A percentile compares a stretch with the other conserved stretches of the same genome.
Conservation (phyloP, 2,113 vertebrate species). For the Morone saxatilis region DNA sequence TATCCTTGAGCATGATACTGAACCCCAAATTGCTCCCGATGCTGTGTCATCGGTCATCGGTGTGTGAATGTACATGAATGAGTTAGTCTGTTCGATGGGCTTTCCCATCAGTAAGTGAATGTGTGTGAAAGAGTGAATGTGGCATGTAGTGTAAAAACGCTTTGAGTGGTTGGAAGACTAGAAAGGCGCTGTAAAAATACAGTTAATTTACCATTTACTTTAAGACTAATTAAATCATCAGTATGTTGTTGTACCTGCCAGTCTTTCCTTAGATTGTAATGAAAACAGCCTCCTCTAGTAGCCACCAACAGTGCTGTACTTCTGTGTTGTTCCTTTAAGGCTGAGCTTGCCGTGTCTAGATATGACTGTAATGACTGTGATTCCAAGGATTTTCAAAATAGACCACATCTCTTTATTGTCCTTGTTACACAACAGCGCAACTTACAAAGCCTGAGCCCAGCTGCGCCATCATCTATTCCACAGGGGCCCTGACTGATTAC, state of each 20-base stretch:
- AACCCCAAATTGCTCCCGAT: too few species aligned
- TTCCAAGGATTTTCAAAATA: conserved; percentile 44
- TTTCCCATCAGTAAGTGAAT: too few species aligned
- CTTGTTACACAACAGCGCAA: conserved; percentile 15
- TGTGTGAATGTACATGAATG: too few species aligned
- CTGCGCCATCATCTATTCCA: conserved; percentile 42
- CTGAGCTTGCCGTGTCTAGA: neutral
- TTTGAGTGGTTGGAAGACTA: too few species aligned
- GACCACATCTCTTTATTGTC: conserved; percentile 35
- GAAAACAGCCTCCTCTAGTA: neutral
- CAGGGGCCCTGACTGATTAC: conserved; percentile 42
- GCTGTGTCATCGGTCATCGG: too few species aligned
- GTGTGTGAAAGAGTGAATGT: too few species aligned
- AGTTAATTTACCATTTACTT: neutral
- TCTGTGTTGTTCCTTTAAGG: neutral
- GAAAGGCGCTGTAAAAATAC: too few species aligned
- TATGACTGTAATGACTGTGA: conserved; percentile 38
- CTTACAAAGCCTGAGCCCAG: conserved; percentile 13
- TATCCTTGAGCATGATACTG: too few species aligned
- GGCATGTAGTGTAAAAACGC: too few species aligned
- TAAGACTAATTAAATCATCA: neutral
- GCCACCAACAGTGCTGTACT: neutral
- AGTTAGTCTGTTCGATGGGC: too few species aligned
- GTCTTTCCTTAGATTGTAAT: too few species aligned
- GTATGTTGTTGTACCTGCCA: neutral